Evolutionary conservation across 1,140 invertebrate genomes (phyloP), one percentile per base, ranked within the genome.

Genomic region (Plutomurus gul): DNA sequence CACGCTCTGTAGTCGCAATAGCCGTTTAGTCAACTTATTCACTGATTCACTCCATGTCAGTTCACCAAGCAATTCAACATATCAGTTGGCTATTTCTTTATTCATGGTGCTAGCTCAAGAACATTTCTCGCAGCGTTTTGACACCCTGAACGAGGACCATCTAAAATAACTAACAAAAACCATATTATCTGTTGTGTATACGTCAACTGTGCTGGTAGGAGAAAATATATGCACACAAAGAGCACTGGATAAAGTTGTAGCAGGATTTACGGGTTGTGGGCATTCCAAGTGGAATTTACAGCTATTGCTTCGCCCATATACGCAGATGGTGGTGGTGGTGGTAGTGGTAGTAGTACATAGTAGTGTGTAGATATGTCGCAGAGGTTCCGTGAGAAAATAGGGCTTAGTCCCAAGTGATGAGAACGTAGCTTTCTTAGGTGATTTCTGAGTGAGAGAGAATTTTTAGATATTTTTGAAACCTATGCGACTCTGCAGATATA

Each of bases 361-460:
- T n/a, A n/a, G n/a, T n/a, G n/a, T n/a, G n/a, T n/a, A n/a, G n/a
- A n/a, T n/a, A n/a, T n/a, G n/a, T n/a, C n/a, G n/a, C n/a, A n/a
- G n/a, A n/a, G n/a, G n/a, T 65, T 65, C 27, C 56, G 56, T 65
- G 56, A 65, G 56, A 65, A 65, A 65, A 65, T 30, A 33, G n/a
- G 27, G 16, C 56, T 36, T 65, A 65, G 16, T 65, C 27, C 27
- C 56, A 18, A 33, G 56, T 65, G 56, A 65, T 25, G 30, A 65
- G 30, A 25, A n/a, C 7, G 30, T 33, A 65, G 13, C 27, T 65
- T 65, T 30, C 56, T 65, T 0, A n/a, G 56, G 56, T 27, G n/a
- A 65, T 36, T 65, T 65, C 27, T 65, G n/a, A 10, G 39, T 13
- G 39, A n/a, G n/a, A n/a, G n/a, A n/a, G n/a, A n/a, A n/a, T n/a